These are phyloP conservation scores for Anhinga rufa DNA, from an alignment of 2,113 vertebrate species.

Conservation along the genomic window DNA sequence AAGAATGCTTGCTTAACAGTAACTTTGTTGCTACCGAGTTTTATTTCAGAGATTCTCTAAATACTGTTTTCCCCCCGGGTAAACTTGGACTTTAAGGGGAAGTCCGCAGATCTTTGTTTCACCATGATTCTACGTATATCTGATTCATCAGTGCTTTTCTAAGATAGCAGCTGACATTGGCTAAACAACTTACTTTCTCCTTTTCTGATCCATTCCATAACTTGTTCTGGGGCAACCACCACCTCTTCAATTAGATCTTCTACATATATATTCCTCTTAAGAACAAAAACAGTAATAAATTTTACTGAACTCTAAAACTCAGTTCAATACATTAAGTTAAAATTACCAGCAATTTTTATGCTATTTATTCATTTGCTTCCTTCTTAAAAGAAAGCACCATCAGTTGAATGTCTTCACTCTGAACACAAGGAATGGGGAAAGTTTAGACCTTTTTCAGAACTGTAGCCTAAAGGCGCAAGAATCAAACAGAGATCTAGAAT, in stretches of 20 bases:
- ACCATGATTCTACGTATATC: background rate
- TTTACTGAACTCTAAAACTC: background rate
- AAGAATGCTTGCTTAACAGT: too few species aligned
- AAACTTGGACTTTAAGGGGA: too few species aligned
- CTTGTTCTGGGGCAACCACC: constrained; percentile 83
- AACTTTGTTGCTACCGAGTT: too few species aligned
- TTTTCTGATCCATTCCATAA: constrained; percentile 87
- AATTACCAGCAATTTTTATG: background rate
- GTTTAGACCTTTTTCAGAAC: background rate
- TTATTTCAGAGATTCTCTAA: too few species aligned
- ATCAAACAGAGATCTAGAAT: background rate
- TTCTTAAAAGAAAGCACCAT: background rate
- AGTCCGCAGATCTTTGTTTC: too few species aligned
- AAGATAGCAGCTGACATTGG: background rate
- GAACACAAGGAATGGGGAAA: background rate
- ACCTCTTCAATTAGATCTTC: constrained; percentile 92
- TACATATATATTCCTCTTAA: constrained; percentile 91
- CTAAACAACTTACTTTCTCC: constrained; percentile 87
- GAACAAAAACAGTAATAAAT: background rate
- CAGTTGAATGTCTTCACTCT: background rate
- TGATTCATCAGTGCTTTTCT: background rate
- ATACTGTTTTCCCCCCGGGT: too few species aligned
- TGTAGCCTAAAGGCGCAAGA: background rate
- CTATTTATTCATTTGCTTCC: background rate
- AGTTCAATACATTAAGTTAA: background rate